Evolutionary conservation across 2,888 invertebrate genomes (phyloP), one percentile per base, ranked within the genome.

Genomic region (Xiphydria camelus): DNA sequence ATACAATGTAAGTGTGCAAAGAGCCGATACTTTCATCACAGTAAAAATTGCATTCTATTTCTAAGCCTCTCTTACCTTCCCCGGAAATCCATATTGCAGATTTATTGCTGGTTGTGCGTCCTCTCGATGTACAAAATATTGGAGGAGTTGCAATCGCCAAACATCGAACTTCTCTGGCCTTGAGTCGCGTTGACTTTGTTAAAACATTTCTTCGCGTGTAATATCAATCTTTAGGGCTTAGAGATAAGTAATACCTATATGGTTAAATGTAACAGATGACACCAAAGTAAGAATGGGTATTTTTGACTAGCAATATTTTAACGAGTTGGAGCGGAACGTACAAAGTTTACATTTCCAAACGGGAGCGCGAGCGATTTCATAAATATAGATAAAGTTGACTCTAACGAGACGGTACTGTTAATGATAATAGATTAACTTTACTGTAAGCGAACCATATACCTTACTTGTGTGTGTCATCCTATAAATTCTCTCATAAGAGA

Each of bases 61-160:
- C n/a, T n/a, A n/a, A n/a, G n/a, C n/a, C n/a, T n/a, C n/a, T n/a
- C n/a, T n/a, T n/a, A n/a, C n/a, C n/a, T n/a, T n/a, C n/a, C n/a
- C n/a, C n/a, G n/a, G n/a, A n/a, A n/a, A n/a, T n/a, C n/a, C n/a
- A n/a, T n/a, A n/a, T 84, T 84, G 49, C 78, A 93, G 92, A 82
- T 88, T 15, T 93, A 94, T 68, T 92, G 91, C 69, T 90, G 91
- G 87, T 73, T 93, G 17, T 91, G 90, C 49, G 91, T 94, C 0
- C 84, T 86, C 57, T 91, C 93, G 0, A 88, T 91, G 63, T 94
- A 91, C 71, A 87, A 89, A 79, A 81, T 90, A 41, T 87, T 91
- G 64, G 80, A 87, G 59, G 80, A 87, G 55, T 80, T 89, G 77
- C 93, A 94, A 69, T 89, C 91, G 41, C 92, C 93, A 3, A 91